Evolutionary conservation across 2,888 invertebrate genomes (phyloP).

Genomic region (Cataglyphis livida): DNA sequence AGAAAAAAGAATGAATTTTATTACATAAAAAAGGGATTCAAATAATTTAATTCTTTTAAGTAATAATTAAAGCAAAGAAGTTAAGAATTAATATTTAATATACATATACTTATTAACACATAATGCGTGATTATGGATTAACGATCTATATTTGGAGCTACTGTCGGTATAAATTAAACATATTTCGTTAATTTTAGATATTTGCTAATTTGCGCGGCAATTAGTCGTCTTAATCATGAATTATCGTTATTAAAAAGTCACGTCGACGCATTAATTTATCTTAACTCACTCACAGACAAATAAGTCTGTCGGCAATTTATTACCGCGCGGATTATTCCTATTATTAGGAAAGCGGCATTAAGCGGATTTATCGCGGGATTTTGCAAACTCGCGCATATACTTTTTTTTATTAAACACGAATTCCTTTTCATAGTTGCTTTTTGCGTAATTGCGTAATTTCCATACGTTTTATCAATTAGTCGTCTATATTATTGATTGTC

Average conservation of each 20-base stretch:
- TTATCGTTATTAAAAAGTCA: conserved; percentile 30
- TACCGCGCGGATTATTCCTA: conserved; percentile 2
- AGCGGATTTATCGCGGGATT: conserved; percentile 28
- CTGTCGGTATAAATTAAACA: not conserved
- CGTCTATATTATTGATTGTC: conserved; percentile 51
- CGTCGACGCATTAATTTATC: conserved; percentile 26
- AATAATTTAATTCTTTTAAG: not conserved
- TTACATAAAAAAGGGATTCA: not conserved
- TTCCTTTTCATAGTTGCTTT: conserved; percentile 20
- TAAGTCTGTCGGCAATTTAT: conserved; percentile 30
- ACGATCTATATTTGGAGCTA: not conserved
- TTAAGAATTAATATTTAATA: conserved; percentile 3
- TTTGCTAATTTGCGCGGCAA: not conserved
- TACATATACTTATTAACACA: not conserved
- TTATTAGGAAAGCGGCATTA: conserved; percentile 9
- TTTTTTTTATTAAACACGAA: not conserved
- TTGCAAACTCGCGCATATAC: not conserved
- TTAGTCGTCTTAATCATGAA: conserved; percentile 9
- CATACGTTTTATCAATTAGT: conserved; percentile 10
- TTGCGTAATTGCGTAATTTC: not conserved
- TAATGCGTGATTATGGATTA: not conserved
- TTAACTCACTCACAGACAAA: not conserved
- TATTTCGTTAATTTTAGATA: not conserved
- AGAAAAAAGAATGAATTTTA: not conserved
- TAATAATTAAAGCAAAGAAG: conserved; percentile 1